Evolutionary conservation across 2,113 vertebrate genomes (phyloP).

Genomic region (Macquaria australasica): DNA sequence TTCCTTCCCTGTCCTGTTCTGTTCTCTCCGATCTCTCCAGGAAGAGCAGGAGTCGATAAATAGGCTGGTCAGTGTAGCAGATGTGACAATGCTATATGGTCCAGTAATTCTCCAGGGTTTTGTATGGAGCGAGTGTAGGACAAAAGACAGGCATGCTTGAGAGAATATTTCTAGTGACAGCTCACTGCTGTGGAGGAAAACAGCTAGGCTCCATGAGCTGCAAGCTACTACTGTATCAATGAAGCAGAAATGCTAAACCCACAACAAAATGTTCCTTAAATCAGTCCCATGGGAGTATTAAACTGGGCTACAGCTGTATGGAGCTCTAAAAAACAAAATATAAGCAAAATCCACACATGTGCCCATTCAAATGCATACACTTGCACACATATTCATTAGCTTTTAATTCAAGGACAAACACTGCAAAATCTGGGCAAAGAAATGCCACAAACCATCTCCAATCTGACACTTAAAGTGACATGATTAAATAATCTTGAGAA

Average conservation of each 20-base stretch:
- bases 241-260: constrained; percentile 57
- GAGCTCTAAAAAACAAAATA: not conserved
- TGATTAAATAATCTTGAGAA: constrained; percentile 29
- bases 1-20: constrained; percentile 36
- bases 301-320: constrained; percentile 51
- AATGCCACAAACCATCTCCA: not conserved
- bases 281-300: constrained; percentile 52
- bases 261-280: constrained; percentile 61
- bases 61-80: constrained; percentile 48
- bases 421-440: constrained; percentile 2
- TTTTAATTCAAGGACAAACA: constrained; percentile 24
- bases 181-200: constrained; percentile 42
- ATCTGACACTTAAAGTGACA: constrained; percentile 23
- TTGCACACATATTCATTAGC: not conserved
- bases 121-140: constrained; percentile 37
- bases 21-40: constrained; percentile 33
- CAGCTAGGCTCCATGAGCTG: constrained; percentile 29
- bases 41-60: constrained; percentile 54
- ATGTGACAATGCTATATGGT: constrained; percentile 62
- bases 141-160: constrained; percentile 38
- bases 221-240: constrained; percentile 33
- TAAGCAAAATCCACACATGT: constrained; percentile 25
- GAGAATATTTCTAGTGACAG: constrained; percentile 61
- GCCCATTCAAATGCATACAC: not conserved
- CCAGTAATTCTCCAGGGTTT: constrained; percentile 55